These are phyloP conservation scores for Gryllus bimaculatus DNA, from an alignment of 1,140 invertebrate genomes.

Conservation along the genomic window DNA sequence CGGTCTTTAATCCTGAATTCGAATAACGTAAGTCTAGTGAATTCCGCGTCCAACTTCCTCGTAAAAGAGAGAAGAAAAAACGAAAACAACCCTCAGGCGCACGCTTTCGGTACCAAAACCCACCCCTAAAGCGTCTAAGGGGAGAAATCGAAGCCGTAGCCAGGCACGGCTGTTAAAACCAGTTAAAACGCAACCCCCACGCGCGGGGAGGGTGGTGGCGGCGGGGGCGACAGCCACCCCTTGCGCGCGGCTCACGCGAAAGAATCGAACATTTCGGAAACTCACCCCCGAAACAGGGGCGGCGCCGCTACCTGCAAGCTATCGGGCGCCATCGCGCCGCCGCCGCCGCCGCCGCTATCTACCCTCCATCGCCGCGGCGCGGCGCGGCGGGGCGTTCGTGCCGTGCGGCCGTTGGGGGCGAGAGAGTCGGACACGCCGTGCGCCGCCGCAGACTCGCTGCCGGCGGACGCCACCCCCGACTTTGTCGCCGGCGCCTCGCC, in stretches of 20 bases:
- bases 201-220: too few relatives aligned
- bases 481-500: too few relatives aligned
- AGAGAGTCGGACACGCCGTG: too few relatives aligned
- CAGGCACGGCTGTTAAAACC: slow-evolving; percentile 2
- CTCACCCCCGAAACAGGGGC: not conserved
- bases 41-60: too few relatives aligned
- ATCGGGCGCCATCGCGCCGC: slow-evolving; percentile 1
- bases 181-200: not conserved
- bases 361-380: not conserved
- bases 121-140: not conserved
- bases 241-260: not conserved
- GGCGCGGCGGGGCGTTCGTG: not conserved
- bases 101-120: not conserved
- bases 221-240: too few relatives aligned
- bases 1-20: too few relatives aligned
- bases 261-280: slow-evolving; percentile 4
- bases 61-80: too few relatives aligned
- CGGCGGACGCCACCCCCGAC: not conserved
- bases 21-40: too few relatives aligned
- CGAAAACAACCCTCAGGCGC: too few relatives aligned
- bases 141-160: not conserved
- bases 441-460: not conserved
- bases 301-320: not conserved
- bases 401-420: not conserved
- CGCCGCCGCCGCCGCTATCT: not conserved